Percentiles rank a stretch among this genome's conserved stretches.
Conservation (phyloP, 1,140 invertebrate species). For the Argopecten irradians region DNA sequence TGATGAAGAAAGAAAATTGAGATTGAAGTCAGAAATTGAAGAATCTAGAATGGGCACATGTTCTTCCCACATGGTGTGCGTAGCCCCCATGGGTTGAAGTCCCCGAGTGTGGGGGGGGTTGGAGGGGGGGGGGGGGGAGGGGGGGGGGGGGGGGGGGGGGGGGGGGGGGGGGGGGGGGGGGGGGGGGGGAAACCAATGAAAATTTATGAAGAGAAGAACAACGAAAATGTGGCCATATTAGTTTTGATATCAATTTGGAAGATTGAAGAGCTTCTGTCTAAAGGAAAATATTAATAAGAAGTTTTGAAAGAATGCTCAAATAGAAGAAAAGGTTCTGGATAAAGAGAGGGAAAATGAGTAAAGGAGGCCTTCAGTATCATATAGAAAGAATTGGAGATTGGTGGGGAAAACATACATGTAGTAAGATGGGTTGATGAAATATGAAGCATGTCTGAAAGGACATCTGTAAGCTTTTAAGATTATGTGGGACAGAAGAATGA, state of each 20-base stretch:
- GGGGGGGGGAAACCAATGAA: too few relatives aligned
- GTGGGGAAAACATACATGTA: background rate
- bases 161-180: too few relatives aligned
- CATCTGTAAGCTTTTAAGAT: background rate
- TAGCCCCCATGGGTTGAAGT: slow-evolving; percentile 13
- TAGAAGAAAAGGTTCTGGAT: slow-evolving; percentile 8
- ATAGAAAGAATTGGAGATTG: slow-evolving; percentile 13
- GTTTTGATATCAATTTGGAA: background rate
- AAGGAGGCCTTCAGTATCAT: background rate
- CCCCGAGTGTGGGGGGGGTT: too few relatives aligned
- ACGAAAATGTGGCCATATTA: background rate
- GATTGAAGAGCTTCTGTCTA: background rate
- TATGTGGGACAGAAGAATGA: background rate
- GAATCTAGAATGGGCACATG: background rate
- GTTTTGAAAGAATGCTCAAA: background rate
- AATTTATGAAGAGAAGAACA: background rate
- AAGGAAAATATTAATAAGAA: background rate
- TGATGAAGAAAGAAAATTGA: slow-evolving; percentile 23
- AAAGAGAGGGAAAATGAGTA: background rate
- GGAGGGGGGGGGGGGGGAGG: too few relatives aligned
- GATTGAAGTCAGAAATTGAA: slow-evolving; percentile 22
- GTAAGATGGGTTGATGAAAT: slow-evolving; percentile 1
- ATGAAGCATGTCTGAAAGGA: background rate
- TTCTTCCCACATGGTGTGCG: slow-evolving; percentile 13
- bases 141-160: too few relatives aligned